phyloP scores from a whole-genome alignment of 2,888 invertebrate genomes.

The Petrolisthes cinctipes region DNA sequence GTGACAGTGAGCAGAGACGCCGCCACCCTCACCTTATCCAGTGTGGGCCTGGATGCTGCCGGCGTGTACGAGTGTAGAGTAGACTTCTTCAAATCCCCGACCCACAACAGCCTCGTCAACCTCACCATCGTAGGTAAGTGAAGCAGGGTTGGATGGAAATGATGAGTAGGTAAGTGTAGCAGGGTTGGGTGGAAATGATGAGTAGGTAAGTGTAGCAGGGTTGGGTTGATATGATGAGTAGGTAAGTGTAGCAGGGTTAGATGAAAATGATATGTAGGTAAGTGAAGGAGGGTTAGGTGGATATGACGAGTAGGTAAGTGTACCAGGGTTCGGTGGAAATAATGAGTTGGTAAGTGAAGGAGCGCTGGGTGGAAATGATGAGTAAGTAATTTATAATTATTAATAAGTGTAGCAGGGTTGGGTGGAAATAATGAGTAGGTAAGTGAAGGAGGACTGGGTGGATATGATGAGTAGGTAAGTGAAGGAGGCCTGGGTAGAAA shows the following conservation, averaged over 20 bases:
- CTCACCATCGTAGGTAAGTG: constrained; percentile 63
- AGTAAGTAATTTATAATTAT: no score
- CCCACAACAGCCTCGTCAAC: constrained; percentile 60
- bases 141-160: not conserved
- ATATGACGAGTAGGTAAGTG: not conserved
- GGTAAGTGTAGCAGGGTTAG: constrained; percentile 28
- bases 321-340: not conserved
- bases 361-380: not conserved
- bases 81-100: constrained; percentile 63
- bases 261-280: not conserved
- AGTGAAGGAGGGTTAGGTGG: not conserved
- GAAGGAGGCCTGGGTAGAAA: constrained; percentile 2
- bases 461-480: constrained; percentile 1
- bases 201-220: constrained; percentile 30
- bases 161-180: constrained; percentile 30
- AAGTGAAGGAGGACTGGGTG: not conserved
- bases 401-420: not conserved
- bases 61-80: constrained; percentile 63
- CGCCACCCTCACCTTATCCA: constrained; percentile 50
- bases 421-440: not conserved
- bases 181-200: not conserved
- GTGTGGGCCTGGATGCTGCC: constrained; percentile 21
- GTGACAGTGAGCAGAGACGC: constrained; percentile 32
- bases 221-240: not conserved
- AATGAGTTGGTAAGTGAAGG: not conserved